Evolutionary conservation across 2,888 invertebrate genomes (phyloP), one percentile per base, ranked within the genome.

Genomic region (Alcis repandata): DNA sequence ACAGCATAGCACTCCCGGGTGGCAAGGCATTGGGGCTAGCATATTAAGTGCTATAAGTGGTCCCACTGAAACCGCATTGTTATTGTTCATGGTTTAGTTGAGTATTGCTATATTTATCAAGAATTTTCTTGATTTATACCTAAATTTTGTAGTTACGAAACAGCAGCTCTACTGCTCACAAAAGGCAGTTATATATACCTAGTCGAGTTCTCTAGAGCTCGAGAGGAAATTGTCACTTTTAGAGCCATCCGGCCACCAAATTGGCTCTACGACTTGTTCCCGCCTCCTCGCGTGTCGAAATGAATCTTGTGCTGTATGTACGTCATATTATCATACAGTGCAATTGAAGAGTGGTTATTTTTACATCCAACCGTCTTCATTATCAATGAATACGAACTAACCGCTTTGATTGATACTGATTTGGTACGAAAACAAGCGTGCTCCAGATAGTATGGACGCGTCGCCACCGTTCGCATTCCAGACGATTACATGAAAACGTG

Each of bases 221-320:
- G 71, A 78, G 70, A 88, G 89, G 89, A 89, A 88, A 85, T 85
- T 77, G 85, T 82, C 84, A 86, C 85, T 86, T 87, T 84, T 82
- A 76, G 79, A 79, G 72, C 70, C 84, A 84, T 87, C 87, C 85
- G 83, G 84, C 71, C 69, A 67, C 77, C 81, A 85, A 88, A 87
- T 88, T 87, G 86, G 83, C 78, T 83, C 77, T 68, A 74, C 70
- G 75, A 76, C 77, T 77, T 72, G 76, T 73, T 68, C 68, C 67
- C 78, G 75, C 75, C 77, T 81, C 71, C 64, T 77, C 74, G 71
- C 74, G 77, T 76, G 77, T 73, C 68, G 76, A 72, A 59, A 40
- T 60, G 45, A 56, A 69, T 68, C 59, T 66, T 51, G 58, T 60
- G 40, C 54, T 54, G n/a, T 54, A 57, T 17, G 10, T 69, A 33